phyloP scores from a whole-genome alignment of 2,113 vertebrate genomes.

The Micronycteris hirsuta region DNA sequence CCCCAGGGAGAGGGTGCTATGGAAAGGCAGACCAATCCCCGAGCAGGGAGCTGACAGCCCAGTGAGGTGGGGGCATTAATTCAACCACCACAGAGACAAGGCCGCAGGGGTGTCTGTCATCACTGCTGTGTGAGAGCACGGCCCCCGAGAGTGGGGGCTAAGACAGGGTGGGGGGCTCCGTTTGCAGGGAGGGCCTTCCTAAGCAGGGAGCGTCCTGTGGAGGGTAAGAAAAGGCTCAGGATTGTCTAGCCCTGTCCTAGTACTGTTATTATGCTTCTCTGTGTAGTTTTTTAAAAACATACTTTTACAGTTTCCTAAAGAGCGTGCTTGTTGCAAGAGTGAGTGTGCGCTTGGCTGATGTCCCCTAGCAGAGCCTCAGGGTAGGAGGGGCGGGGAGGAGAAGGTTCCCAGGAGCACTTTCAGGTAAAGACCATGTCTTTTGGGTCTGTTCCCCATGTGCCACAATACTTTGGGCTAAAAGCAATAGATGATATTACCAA shows the following conservation, averaged over 20 bases:
- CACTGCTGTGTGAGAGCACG: background rate
- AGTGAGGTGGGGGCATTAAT: background rate
- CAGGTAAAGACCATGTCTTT: background rate
- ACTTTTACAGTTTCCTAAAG: background rate
- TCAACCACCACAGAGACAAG: background rate
- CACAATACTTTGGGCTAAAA: background rate
- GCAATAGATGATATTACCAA: background rate
- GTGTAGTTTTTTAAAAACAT: background rate
- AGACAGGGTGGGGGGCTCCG: background rate
- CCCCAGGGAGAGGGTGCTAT: background rate
- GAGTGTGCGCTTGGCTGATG: background rate
- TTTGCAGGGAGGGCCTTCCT: background rate
- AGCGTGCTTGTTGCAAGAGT: background rate
- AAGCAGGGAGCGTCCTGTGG: background rate
- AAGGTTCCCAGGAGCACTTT: background rate
- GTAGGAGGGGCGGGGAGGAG: background rate
- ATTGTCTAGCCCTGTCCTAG: background rate
- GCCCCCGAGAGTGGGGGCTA: background rate
- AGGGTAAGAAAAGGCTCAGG: background rate
- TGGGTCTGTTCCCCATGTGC: background rate
- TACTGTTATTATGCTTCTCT: background rate
- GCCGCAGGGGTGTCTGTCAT: background rate
- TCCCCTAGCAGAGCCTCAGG: background rate
- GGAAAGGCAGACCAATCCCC: background rate
- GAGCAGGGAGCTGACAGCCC: too few species aligned